Base-by-base conservation (phyloP, 2,113 vertebrate genomes). In the Himantopus leucocephalus region DNA sequence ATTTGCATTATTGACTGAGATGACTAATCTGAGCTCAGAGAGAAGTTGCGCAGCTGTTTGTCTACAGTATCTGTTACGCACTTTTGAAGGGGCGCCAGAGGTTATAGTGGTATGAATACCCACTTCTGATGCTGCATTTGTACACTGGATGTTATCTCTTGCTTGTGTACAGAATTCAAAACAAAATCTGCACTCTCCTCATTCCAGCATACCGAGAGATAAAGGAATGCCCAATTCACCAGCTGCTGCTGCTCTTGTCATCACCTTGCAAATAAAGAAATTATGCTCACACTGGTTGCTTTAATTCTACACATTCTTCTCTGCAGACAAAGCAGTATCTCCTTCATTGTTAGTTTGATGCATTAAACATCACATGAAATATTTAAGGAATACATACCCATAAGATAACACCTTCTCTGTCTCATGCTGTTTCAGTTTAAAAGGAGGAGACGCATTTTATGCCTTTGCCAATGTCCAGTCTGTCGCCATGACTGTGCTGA, bases 1-100 rank as follows among this genome's bases (percentile, higher is more conserved):
- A 86, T 93, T 88, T 94, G 30, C 68, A 80, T 91, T 94, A 85
- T 67, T 93, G 94, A 80, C 67, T 78, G 47, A 71, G 78, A 59
- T 88, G 85, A 86, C 47, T 59, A 66, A 74, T 66, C 78, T 73
- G 41, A 85, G 35, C 43, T 27, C 63, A 80, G 55, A 95, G 16
- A 43, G 32, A 88, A 92, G 37, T 55, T 77, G 32, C 2, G 1
- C 26, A 88, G 88, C 52, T 80, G 34, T 73, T 92, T 80, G 63
- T 70, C 71, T 77, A 14, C 37, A 27, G 20, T 77, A 27, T 50
- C 50, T 50, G n/a, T 67, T 52, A 71, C 2, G 35, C 8, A 26
- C 23, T 78, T 84, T 60, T 84, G 56, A 96, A 95, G 37, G 26
- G 21, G 12, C 2, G 12, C 24, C n/a, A 78, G 79, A 91, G 47